Conservation (phyloP, 2,113 vertebrate genomes). For the Ailurus styani region DNA sequence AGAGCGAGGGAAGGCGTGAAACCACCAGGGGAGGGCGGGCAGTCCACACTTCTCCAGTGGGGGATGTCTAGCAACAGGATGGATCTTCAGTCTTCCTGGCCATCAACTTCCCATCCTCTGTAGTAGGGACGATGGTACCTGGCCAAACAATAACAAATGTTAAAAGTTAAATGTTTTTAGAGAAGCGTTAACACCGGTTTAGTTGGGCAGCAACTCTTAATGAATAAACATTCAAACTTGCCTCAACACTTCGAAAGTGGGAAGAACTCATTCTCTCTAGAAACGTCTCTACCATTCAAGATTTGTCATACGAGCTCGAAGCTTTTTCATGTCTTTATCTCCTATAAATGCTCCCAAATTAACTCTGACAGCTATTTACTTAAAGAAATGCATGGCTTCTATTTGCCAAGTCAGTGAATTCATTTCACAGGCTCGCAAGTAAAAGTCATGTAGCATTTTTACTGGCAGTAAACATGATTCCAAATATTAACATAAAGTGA, state of each 20-base stretch:
- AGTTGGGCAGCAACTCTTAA: not conserved
- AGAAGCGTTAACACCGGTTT: not conserved
- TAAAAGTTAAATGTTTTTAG: not conserved
- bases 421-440: conserved; percentile 56
- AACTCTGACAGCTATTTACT: conserved; percentile 71
- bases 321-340: conserved; percentile 57
- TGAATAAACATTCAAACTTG: not conserved
- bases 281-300: not conserved
- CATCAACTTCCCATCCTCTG: conserved; percentile 8
- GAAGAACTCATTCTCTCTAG: not conserved
- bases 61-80: not conserved
- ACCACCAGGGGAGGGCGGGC: not conserved
- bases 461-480: conserved; percentile 35
- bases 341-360: conserved; percentile 60
- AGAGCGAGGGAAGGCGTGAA: not conserved
- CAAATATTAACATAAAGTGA: conserved; percentile 56
- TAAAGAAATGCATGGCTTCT: conserved; percentile 45
- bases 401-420: conserved; percentile 55
- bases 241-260: not conserved
- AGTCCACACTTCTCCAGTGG: conserved; percentile 50
- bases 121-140: conserved; percentile 64
- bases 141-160: conserved; percentile 54
- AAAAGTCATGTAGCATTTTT: conserved; percentile 66
- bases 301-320: conserved; percentile 39
- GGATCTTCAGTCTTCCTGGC: conserved; percentile 6